A percentile compares a stretch with the other conserved stretches of the same genome.
Evolutionary conservation across 1,140 invertebrate genomes (phyloP).

Genomic region (Pantala flavescens): DNA sequence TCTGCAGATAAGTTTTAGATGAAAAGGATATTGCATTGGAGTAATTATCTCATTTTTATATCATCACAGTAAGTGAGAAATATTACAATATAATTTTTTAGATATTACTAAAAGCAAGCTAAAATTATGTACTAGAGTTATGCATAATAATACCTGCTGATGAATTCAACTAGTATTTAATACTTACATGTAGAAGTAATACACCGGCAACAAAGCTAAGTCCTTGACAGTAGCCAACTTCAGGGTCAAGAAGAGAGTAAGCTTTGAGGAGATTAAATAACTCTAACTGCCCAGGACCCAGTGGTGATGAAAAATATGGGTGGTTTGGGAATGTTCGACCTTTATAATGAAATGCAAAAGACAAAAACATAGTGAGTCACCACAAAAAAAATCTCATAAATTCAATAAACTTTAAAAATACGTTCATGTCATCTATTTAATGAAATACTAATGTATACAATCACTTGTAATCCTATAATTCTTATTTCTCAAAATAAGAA

Average conservation of each 20-base stretch:
- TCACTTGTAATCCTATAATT: too few species aligned
- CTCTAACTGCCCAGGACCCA: conserved; percentile 83
- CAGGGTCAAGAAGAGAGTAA: conserved; percentile 85
- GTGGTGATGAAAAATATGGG: conserved; percentile 74
- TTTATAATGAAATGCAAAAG: conserved; percentile 30
- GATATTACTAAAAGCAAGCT: too few species aligned
- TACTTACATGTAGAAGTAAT: conserved; percentile 79
- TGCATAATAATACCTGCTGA: too few species aligned
- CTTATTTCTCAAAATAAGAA: neutral
- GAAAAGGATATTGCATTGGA: too few species aligned
- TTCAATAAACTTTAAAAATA: conserved; percentile 13
- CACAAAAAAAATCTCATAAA: conserved; percentile 10
- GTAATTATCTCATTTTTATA: too few species aligned
- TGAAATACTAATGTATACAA: too few species aligned
- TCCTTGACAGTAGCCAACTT: conserved; percentile 93
- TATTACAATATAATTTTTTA: too few species aligned
- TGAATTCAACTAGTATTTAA: neutral
- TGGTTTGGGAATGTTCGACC: conserved; percentile 91
- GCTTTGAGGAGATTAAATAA: conserved; percentile 93
- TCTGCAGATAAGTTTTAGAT: too few species aligned
- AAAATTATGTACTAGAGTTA: too few species aligned
- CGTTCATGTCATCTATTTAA: too few species aligned
- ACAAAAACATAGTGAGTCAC: too few species aligned
- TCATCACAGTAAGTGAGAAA: too few species aligned
- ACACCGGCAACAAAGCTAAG: conserved; percentile 91